Base-by-base conservation (phyloP, 2,888 invertebrate genomes). In the Euclidia mi region DNA sequence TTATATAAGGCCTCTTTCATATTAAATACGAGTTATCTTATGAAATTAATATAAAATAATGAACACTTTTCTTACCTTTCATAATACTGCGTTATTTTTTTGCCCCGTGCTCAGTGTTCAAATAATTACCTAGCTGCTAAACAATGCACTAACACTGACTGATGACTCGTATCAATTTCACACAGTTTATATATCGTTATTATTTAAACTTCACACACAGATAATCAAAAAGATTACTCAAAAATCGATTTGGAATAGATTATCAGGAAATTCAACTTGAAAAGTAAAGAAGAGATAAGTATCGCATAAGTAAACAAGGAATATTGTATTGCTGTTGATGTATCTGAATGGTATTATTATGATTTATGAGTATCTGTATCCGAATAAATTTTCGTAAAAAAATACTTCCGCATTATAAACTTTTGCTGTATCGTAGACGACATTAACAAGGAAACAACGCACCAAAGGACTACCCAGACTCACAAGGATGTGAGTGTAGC, bases 121-220 rank as follows among this genome's bases (percentile, higher is more conserved):
- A 12, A 0, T n/a, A n/a, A 28, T 28, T n/a, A 15, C n/a, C n/a
- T 18, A 38, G 34, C 17, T 34, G 34, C 45, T 35, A 41, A 48
- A 29, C 28, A 15, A 40, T 52, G 25, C 51, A 57, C 37, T 42
- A 17, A 49, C 41, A 66, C 49, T 70, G 42, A 46, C 42, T 14
- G 17, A 31, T 3, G 17, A 31, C 4, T 34, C 32, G 7, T 11
- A 11, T 15, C 7, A n/a, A 34, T 38, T 50, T 49, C 42, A 49
- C 53, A 48, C 46, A 35, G 59, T 69, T 65, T 71, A 66, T 69
- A 71, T 47, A 17, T 38, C 31, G 35, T 38, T 37, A 32, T 43
- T 57, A 37, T 48, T 57, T 48, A 48, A 52, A 56, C 34, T 44
- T 37, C 10, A 48, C 28, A 35, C 25, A 15, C 29, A 51, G 48